Evolutionary conservation across 2,113 vertebrate species (phyloP).

Genomic region (Hepsetus odoe): DNA sequence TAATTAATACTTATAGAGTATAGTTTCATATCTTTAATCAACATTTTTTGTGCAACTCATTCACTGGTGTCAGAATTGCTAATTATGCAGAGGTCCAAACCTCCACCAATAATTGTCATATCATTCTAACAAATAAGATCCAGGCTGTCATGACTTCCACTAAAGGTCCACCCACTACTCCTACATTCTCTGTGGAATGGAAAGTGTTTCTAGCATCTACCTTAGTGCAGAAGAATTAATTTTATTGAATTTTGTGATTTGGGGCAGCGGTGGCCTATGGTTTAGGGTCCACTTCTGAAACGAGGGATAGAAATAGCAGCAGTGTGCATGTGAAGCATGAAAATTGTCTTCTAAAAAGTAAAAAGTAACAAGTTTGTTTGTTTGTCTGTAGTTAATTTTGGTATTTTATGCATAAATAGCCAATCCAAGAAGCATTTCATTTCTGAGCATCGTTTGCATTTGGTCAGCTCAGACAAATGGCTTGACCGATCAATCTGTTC

Average conservation of each 20-base stretch:
- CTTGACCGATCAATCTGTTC: not conserved
- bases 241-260: no score
- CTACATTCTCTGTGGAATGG: not conserved
- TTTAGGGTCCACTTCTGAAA: not conserved
- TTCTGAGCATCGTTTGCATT: constrained; percentile 16
- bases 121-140: constrained; percentile 7
- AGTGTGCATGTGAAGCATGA: not conserved
- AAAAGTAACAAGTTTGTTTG: not conserved
- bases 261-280: no score
- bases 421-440: not conserved
- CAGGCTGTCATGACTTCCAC: constrained; percentile 11
- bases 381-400: constrained; percentile 13
- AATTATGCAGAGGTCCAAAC: not conserved
- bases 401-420: not conserved
- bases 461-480: not conserved
- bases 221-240: no score
- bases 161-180: not conserved
- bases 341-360: not conserved
- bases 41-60: not conserved
- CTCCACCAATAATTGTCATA: not conserved
- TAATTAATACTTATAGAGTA: not conserved
- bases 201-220: not conserved
- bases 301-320: not conserved
- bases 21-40: constrained; percentile 21
- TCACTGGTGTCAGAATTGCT: constrained; percentile 8